Evolutionary conservation across 2,888 invertebrate genomes (phyloP), one percentile per base, ranked within the genome.

Genomic region (Stenoptilia bipunctidactyla): DNA sequence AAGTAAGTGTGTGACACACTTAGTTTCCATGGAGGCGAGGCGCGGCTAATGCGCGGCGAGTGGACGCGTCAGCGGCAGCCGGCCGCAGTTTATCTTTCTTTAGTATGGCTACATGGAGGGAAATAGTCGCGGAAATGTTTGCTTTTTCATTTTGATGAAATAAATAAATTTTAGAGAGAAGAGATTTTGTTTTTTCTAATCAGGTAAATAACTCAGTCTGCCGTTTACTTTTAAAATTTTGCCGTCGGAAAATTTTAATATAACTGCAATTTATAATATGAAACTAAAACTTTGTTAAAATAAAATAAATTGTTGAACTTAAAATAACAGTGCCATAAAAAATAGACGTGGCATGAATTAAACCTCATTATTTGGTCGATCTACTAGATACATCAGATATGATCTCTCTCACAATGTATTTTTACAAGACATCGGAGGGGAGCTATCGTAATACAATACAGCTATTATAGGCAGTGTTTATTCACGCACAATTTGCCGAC

Each of bases 401-500:
- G 30, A 30, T 30, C 41, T 44, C 42, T 41, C 38, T 40, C 44
- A 44, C 44, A 40, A 20, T 37, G 41, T 56, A 51, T 58, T 58
- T 56, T 57, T 48, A 50, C 50, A 51, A 47, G 49, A 47, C 50
- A 49, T 48, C 50, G 48, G 48, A 53, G 45, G 51, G 50, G 56
- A 58, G 52, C 56, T 34, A 36, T 49, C 47, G 66, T 66, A 73
- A 73, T 68, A 80, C 79, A 80, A 82, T 79, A 69, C 69, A 43
- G 57, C 72, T 75, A 79, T 80, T 79, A 79, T 80, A 60, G 51
- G 4, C 63, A 51, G 56, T 82, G 77, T 80, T 80, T 77, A 70
- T 73, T 63, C 77, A 79, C 77, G 82, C 75, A 77, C 82, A 82
- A 82, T 83, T 83, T 82, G 80, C 74, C 50, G 56, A 25, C 37